Evolutionary conservation across 1,140 invertebrate species (phyloP).

Genomic region (Leptopilina clavipes): DNA sequence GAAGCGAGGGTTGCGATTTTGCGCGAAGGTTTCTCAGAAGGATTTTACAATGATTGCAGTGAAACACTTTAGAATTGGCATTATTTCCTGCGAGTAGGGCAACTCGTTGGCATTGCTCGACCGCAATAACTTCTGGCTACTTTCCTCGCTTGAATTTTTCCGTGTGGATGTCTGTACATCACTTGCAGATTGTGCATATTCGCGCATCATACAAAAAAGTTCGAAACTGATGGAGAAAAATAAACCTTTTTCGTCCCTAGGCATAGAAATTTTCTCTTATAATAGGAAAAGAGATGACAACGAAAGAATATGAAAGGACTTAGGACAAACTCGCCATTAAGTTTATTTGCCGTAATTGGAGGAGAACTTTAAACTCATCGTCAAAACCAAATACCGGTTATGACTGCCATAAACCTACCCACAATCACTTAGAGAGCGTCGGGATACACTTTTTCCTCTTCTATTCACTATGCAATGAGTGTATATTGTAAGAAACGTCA

Average conservation of each 20-base stretch:
- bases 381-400: constrained; percentile 70
- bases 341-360: constrained; percentile 71
- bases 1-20: neutral
- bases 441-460: constrained; percentile 60
- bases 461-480: constrained; percentile 54
- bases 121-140: constrained; percentile 9
- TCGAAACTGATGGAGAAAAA: too few relatives aligned
- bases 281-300: constrained; percentile 31
- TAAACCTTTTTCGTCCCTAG: too few relatives aligned
- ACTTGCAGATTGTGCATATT: too few relatives aligned
- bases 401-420: constrained; percentile 70
- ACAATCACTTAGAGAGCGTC: constrained; percentile 69
- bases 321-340: constrained; percentile 52
- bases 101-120: neutral
- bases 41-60: constrained; percentile 16
- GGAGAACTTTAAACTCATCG: constrained; percentile 65
- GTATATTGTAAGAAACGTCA: neutral
- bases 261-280: too few relatives aligned
- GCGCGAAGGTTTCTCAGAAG: neutral
- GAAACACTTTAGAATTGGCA: constrained; percentile 9
- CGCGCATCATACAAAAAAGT: too few relatives aligned
- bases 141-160: constrained; percentile 2
- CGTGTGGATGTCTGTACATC: too few relatives aligned
- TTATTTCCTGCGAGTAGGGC: constrained; percentile 13
- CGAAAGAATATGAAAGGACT: constrained; percentile 5